Base-by-base conservation (phyloP, 2,797 vertebrate species). In the Tiaroga cobitis region DNA sequence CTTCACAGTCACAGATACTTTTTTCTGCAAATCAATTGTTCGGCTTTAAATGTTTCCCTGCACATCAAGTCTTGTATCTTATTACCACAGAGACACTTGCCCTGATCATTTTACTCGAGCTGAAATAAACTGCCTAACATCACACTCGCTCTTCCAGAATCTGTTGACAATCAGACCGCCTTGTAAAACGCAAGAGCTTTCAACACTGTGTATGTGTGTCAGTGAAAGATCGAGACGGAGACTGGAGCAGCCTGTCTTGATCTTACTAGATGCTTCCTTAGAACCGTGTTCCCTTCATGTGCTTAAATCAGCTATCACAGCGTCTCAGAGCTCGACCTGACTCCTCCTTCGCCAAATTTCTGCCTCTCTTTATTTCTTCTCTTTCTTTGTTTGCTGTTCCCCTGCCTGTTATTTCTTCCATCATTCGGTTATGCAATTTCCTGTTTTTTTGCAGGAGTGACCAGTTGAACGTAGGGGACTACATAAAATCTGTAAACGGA, bases 391-490 rank as follows among this genome's bases (percentile, higher is more conserved):
- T 68, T 67, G 26, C 11, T 49, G 59, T 51, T 21, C 41, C 46
- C 21, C 37, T 67, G 78, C 8, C 34, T 61, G 32, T 49, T 26
- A 34, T 46, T 37, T 73, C 34, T 46, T 59, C 24, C 37, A 16
- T 29, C 61, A 51, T 56, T 78, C 32, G 26, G 26, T 77, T 65
- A 79, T 81, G 43, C 67, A 16, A 72, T 69, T 49, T 21, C 51
- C 18, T 61, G 16, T 68, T 80, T 29, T 29, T 54, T 37, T 41
- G 11, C 89, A 99, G 98, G 94, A 99, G 98, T 86, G 98, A 99
- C 92, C 98, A 99, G 94, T 94, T 99, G 91, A 98, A 97, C 85
- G 95, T 99, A 26, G 98, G 98, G 0, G 98, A 99, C 93, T 99
- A 98, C 92, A 99, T 99, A 89, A 97, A 97, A 88, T 96, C 97